Conservation (phyloP, 1,140 invertebrate genomes). For the Manduca sexta region DNA sequence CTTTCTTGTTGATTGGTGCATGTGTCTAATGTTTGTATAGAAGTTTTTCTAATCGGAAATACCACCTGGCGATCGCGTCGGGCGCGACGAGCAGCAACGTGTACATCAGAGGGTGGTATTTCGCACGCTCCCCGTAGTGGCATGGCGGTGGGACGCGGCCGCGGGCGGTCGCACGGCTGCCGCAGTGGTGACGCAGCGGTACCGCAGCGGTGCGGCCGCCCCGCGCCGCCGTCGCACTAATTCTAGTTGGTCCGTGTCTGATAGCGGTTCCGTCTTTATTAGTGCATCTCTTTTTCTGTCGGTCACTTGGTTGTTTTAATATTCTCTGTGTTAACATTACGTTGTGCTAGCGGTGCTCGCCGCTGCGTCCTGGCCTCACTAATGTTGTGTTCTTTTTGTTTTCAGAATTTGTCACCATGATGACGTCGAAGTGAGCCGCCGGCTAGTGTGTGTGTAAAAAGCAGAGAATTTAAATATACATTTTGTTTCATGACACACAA, state of each 20-base stretch:
- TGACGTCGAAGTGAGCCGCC: slow-evolving; percentile 95
- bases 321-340: slow-evolving; percentile 34
- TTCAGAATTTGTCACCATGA: slow-evolving; percentile 98
- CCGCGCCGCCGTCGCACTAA: not conserved
- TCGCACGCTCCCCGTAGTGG: slow-evolving; percentile 57
- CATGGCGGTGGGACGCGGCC: slow-evolving; percentile 31
- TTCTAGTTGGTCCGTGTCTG: not conserved
- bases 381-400: slow-evolving; percentile 59
- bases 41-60: slow-evolving; percentile 44
- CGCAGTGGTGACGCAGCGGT: not conserved
- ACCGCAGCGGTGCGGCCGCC: not conserved
- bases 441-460: slow-evolving; percentile 73
- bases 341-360: slow-evolving; percentile 17
- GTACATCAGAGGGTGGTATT: slow-evolving; percentile 54
- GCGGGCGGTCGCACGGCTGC: slow-evolving; percentile 30
- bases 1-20: slow-evolving; percentile 43
- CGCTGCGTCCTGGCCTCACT: slow-evolving; percentile 9
- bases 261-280: slow-evolving; percentile 40
- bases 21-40: slow-evolving; percentile 57
- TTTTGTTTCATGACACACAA: slow-evolving; percentile 75
- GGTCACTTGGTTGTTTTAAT: slow-evolving; percentile 35
- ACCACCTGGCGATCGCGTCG: slow-evolving; percentile 43
- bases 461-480: slow-evolving; percentile 73
- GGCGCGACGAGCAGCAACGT: slow-evolving; percentile 9
- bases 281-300: slow-evolving; percentile 56